Base-by-base conservation (phyloP, 2,888 invertebrate genomes). In the Dexiosoma caninum region DNA sequence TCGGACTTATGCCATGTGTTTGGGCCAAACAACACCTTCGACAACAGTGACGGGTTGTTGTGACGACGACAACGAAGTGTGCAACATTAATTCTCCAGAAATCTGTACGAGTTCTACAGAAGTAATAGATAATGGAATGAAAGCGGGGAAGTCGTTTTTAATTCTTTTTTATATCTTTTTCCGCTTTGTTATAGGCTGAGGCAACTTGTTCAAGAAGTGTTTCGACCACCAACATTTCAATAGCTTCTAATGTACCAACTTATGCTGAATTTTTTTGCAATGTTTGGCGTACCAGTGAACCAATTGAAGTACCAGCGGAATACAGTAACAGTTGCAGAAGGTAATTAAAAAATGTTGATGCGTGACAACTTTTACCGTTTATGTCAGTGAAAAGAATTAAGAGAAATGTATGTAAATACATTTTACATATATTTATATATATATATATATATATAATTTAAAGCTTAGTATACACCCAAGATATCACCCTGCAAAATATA, bases 1-100 rank as follows among this genome's bases (percentile, higher is more conserved):
- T 10, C 78, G 46, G 35, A 85, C 82, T 8, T 88, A 85, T 46
- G 85, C 87, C 0, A 83, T 88, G 12, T 88, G 88, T 55, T 79
- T 87, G 64, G 87, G 88, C 30, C 83, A 83, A 5, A 51, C 49
- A 7, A 74, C 69, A 23, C 83, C 84, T 0, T 84, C 84, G 4
- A 35, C 70, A 8, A 37, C 69, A 4, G 19, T 44, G 14, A 40
- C 16, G 7, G 86, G 85, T 19, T 83, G 44, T 35, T 88, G 88
- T 83, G 82, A 72, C 19, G 82, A 72, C 19, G n/a, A 72, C 3
- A 83, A 82, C 49, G 84, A 85, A 60, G 86, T 88, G 12, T 88
- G 88, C 82, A 87, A 85, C 49, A 78, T 78, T 1, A 55, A 83
- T n/a, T 74, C 82, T 37, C 16, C 46, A 8, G 57, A 67, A 42